These are phyloP conservation scores for Mugil cephalus DNA, from an alignment of 2,113 vertebrate genomes.

Conservation along the genomic window DNA sequence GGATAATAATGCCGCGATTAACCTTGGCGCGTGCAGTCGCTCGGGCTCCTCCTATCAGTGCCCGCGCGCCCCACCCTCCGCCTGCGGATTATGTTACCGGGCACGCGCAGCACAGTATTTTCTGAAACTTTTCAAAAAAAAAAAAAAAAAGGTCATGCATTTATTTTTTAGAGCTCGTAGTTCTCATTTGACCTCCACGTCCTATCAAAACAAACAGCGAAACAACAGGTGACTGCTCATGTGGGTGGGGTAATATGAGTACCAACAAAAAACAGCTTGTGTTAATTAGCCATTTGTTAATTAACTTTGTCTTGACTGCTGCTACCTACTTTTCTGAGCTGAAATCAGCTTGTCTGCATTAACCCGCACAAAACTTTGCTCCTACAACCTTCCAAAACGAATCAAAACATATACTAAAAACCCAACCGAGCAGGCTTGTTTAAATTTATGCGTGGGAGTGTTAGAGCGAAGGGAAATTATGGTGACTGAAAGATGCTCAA, in stretches of 20 bases:
- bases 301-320: not conserved
- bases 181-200: no score
- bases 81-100: slow-evolving; percentile 79
- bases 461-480: slow-evolving; percentile 50
- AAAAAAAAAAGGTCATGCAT: no score
- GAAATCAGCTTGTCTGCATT: no score
- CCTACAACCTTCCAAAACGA: no score
- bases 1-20: slow-evolving; percentile 87
- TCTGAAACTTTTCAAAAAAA: not conserved
- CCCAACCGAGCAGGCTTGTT: slow-evolving; percentile 41
- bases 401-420: not conserved
- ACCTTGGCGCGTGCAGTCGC: slow-evolving; percentile 83
- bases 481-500: slow-evolving; percentile 62
- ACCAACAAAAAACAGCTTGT: not conserved
- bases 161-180: no score
- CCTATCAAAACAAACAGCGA: no score
- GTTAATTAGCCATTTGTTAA: not conserved
- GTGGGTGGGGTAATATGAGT: not conserved
- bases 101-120: slow-evolving; percentile 61
- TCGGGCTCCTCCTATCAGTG: slow-evolving; percentile 58
- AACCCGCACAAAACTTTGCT: not conserved
- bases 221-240: slow-evolving; percentile 15
- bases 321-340: no score
- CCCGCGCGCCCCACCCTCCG: slow-evolving; percentile 15
- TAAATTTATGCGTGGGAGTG: slow-evolving; percentile 46